Conservation (phyloP, 2,888 invertebrate species). For the Leptopilina syphax region DNA sequence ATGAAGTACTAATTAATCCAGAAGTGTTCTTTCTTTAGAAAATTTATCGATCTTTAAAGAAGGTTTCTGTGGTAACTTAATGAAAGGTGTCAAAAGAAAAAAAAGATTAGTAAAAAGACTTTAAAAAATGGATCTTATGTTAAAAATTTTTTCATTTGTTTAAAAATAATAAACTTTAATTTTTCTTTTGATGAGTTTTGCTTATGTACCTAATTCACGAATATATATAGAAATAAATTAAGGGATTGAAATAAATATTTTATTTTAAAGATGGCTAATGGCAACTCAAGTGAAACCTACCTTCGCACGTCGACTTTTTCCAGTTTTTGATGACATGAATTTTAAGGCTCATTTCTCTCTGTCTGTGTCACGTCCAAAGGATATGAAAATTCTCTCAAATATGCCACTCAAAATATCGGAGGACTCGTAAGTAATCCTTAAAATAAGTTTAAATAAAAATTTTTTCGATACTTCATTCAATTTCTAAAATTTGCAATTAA, state of each 20-base stretch:
- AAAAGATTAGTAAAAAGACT: too few relatives aligned
- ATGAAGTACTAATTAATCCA: constrained; percentile 9
- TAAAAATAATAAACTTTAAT: too few relatives aligned
- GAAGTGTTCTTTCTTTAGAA: constrained; percentile 5
- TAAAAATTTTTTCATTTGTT: too few relatives aligned
- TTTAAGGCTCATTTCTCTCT: constrained; percentile 87
- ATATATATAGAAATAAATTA: background rate
- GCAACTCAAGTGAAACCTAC: constrained; percentile 60
- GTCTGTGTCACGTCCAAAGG: constrained; percentile 82
- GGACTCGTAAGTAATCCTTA: constrained; percentile 61
- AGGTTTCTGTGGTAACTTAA: too few relatives aligned
- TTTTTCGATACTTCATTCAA: background rate
- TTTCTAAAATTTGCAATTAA: background rate
- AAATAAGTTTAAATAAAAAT: background rate
- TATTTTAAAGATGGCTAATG: constrained; percentile 60
- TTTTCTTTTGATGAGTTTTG: background rate
- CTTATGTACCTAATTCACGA: too few relatives aligned
- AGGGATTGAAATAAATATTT: background rate
- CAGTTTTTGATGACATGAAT: constrained; percentile 83
- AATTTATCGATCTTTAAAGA: background rate
- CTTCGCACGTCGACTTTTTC: constrained; percentile 64
- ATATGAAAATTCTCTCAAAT: constrained; percentile 84
- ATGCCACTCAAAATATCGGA: constrained; percentile 80
- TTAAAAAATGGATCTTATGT: too few relatives aligned
- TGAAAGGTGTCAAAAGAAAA: too few relatives aligned